A percentile compares a stretch with the other conserved stretches of the same genome.
phyloP scores from a whole-genome alignment of 2,113 vertebrate species.

The Reinhardtius hippoglossoides region DNA sequence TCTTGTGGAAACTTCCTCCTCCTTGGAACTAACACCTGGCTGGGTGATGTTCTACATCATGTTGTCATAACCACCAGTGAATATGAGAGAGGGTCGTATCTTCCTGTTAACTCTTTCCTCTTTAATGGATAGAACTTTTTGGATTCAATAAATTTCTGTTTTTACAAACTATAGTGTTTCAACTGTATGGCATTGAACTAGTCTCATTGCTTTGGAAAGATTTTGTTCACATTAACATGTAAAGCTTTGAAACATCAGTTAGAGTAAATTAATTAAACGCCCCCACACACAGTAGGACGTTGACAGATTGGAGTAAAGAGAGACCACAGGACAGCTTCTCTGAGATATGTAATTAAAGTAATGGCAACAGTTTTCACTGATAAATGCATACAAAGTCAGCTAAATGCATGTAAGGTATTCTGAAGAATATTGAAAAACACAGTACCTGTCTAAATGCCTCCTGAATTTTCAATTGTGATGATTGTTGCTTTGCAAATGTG shows the following conservation, averaged over 20 bases:
- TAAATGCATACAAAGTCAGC: neutral
- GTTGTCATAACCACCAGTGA: no score
- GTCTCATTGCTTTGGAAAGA: neutral
- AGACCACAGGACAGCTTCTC: neutral
- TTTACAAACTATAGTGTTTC: no score
- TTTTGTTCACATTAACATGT: neutral
- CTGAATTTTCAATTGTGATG: neutral
- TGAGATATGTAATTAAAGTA: neutral
- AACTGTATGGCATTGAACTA: no score
- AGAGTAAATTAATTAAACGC: neutral
- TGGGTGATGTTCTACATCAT: no score
- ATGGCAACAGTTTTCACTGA: neutral
- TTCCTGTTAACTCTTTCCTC: no score
- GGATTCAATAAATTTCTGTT: no score
- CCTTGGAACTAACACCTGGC: neutral
- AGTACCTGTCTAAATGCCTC: neutral
- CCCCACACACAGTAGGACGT: neutral
- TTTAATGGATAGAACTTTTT: no score
- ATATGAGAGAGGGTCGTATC: no score
- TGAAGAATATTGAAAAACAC: neutral
- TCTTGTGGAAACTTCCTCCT: conserved; percentile 4
- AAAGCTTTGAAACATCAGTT: neutral
- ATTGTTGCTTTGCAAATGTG: neutral
- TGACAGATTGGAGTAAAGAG: neutral
- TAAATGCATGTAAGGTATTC: neutral